Evolutionary conservation across 1,140 invertebrate species (phyloP), one percentile per base, ranked within the genome.

Genomic region (Lepidurus couesii): DNA sequence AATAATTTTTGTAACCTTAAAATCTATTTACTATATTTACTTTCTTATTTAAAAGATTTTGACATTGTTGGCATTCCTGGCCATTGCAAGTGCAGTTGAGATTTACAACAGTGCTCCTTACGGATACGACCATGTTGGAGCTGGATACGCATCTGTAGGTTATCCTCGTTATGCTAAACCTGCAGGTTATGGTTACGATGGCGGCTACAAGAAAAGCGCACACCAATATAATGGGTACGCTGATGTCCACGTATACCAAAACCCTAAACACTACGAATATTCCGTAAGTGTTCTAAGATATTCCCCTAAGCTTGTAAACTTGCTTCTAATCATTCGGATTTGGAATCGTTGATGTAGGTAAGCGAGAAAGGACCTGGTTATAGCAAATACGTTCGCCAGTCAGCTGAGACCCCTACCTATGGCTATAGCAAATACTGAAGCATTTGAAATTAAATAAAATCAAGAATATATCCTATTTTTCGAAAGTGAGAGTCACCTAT

Each of bases 381-480:
- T 21, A 65, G 53, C 13, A 65, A 65, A 65, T 65, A 65, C 53
- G 53, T 65, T 65, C 53, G 53, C 53, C 53, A 65, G 13, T 65
- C 53, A 21, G 53, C 53, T 13, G 53, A 65, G 21, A 65, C 16
- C 53, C 53, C 53, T 5, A 21, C 21, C 21, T 65, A 65, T 16
- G 53, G 53, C 53, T 65, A 65, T 3, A 16, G 53, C 53, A 65
- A 65, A 16, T 65, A 65, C 3, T 65, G n/a, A 16, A 65, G 6
- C 21, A 47, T 65, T 16, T 34, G 2, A 34, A 34, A 4, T 34
- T 34, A 34, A 34, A 34, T 34, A 34, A 34, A 34, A 34, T 34
- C 34, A 34, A 34, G 34, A 34, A 34, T 34, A 34, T 34, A 34
- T 34, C 2, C 2, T 34, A 4, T 34, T 34, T 34, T 34, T 34